Conservation (phyloP, 2,797 vertebrate species). For the Anguilla megastoma region DNA sequence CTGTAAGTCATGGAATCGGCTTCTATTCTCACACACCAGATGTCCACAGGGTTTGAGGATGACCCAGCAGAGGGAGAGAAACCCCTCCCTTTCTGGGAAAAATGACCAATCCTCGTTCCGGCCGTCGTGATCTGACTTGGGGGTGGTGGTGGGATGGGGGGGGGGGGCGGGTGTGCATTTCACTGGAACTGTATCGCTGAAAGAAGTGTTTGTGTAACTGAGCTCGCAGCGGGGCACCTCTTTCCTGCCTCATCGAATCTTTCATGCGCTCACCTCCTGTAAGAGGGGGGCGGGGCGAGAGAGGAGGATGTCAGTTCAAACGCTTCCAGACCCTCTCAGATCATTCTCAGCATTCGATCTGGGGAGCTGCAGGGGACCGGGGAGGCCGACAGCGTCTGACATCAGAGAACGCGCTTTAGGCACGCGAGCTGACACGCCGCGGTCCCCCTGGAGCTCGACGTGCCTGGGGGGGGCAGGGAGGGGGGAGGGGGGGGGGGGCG, state of each 20-base stretch:
- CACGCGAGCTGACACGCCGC: background rate
- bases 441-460: background rate
- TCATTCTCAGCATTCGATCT: background rate
- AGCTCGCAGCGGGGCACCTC: background rate
- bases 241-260: background rate
- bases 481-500: background rate
- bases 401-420: background rate
- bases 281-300: background rate
- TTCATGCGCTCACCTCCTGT: background rate
- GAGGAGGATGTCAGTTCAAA: constrained; percentile 19
- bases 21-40: constrained; percentile 9
- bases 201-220: background rate
- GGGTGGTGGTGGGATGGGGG: no score
- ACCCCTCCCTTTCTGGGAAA: background rate
- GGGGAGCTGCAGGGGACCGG: background rate
- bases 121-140: background rate
- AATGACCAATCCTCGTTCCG: background rate
- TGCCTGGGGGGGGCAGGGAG: background rate
- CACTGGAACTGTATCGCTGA: background rate
- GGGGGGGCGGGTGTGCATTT: no score
- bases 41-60: background rate
- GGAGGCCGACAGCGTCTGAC: background rate
- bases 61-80: background rate
- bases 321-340: constrained; percentile 22
- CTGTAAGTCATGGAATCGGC: background rate